Percentiles rank a stretch among this genome's conserved stretches.
These are phyloP conservation scores for Ecliptopera silaceata DNA, from an alignment of 2,888 invertebrate species.

Conservation along the genomic window DNA sequence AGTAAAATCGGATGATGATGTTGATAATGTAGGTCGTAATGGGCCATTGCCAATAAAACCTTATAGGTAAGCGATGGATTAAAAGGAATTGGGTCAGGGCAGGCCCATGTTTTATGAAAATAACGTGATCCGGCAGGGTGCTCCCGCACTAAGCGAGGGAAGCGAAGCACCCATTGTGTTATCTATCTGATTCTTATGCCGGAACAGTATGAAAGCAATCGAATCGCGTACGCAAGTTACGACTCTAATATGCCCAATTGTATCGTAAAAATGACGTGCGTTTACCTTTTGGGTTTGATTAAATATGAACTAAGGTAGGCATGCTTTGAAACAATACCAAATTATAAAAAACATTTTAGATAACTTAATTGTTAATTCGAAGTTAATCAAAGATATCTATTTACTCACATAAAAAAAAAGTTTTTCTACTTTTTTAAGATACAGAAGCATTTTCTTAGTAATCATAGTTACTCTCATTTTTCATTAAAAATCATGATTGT, in stretches of 20 bases:
- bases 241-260: slow-evolving; percentile 37
- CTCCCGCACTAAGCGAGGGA: slow-evolving; percentile 52
- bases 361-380: background rate
- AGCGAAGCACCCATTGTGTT: slow-evolving; percentile 53
- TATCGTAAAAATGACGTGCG: slow-evolving; percentile 36
- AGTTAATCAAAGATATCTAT: too few relatives aligned
- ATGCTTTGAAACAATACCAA: slow-evolving; percentile 19
- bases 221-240: slow-evolving; percentile 39
- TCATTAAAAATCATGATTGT: too few relatives aligned
- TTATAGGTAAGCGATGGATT: slow-evolving; percentile 83
- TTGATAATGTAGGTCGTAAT: slow-evolving; percentile 83
- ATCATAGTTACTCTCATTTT: too few relatives aligned
- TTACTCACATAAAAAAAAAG: too few relatives aligned
- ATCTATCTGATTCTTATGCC: slow-evolving; percentile 52
- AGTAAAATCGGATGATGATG: slow-evolving; percentile 83
- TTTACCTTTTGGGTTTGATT: slow-evolving; percentile 37
- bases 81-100: slow-evolving; percentile 80
- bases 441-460: too few relatives aligned
- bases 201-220: slow-evolving; percentile 44
- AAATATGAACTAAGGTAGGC: slow-evolving; percentile 21
- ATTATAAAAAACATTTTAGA: background rate
- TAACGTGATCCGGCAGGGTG: slow-evolving; percentile 62
- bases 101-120: slow-evolving; percentile 75
- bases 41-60: slow-evolving; percentile 82
- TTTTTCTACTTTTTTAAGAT: too few relatives aligned